Conservation (phyloP, 2,113 vertebrate species). For the Leptosomus discolor region DNA sequence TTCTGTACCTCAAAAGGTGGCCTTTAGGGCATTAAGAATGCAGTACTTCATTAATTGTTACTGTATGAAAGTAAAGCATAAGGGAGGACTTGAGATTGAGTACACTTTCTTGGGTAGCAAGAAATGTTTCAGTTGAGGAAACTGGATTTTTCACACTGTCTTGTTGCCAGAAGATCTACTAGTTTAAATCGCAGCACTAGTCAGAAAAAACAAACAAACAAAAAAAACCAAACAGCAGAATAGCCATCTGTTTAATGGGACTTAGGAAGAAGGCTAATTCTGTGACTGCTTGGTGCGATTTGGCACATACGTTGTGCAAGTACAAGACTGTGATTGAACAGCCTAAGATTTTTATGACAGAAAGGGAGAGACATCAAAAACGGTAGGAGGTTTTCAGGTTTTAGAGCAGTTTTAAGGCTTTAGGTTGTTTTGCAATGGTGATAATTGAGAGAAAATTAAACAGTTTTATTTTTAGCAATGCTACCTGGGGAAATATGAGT, state of each 20-base stretch:
- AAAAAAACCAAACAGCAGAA: background rate
- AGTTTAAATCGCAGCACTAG: background rate
- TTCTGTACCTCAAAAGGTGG: background rate
- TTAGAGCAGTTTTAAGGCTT: background rate
- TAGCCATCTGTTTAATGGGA: constrained; percentile 8
- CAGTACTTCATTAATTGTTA: background rate
- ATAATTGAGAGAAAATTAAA: background rate
- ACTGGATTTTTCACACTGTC: background rate
- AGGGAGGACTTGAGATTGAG: background rate
- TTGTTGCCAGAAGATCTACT: background rate
- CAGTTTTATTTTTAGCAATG: background rate
- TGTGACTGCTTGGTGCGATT: background rate
- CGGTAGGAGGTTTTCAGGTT: background rate
- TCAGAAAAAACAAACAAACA: background rate
- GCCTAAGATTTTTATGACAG: background rate
- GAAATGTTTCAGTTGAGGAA: background rate
- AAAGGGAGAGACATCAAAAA: background rate
- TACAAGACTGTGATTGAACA: constrained; percentile 7
- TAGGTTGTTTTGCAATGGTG: background rate
- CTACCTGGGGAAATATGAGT: background rate
- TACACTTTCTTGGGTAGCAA: background rate
- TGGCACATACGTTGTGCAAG: background rate
- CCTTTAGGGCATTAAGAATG: background rate
- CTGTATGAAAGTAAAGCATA: background rate
- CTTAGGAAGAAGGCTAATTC: background rate